These are phyloP conservation scores for Listronotus oregonensis DNA, from an alignment of 1,140 invertebrate genomes.

Conservation along the genomic window DNA sequence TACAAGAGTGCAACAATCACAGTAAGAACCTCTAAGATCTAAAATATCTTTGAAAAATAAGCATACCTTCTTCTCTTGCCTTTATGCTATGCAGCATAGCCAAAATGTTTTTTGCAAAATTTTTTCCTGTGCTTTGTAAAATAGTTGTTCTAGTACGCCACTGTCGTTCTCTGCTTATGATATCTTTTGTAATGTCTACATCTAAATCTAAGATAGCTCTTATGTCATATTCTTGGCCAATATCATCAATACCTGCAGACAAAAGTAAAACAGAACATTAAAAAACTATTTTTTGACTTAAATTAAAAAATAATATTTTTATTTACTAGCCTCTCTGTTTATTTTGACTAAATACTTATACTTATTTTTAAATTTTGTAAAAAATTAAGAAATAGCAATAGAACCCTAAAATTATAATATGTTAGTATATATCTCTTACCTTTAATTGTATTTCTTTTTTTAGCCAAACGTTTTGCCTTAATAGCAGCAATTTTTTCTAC, in stretches of 20 bases:
- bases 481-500: constrained; percentile 98
- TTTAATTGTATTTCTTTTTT: constrained; percentile 95
- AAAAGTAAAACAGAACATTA: background rate
- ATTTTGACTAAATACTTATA: too few species aligned
- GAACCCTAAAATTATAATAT: too few species aligned
- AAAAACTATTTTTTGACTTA: too few species aligned
- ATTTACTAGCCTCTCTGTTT: too few species aligned
- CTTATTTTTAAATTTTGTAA: too few species aligned
- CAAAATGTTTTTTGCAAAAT: constrained; percentile 93
- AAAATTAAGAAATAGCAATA: too few species aligned
- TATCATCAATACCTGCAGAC: constrained; percentile 75
- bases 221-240: constrained; percentile 80
- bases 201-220: constrained; percentile 92
- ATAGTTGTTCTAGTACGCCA: constrained; percentile 96
- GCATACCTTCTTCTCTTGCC: constrained; percentile 81
- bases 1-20: background rate
- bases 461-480: constrained; percentile 95
- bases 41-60: too few species aligned
- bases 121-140: constrained; percentile 92
- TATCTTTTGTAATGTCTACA: constrained; percentile 94
- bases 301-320: too few species aligned
- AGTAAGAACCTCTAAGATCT: background rate
- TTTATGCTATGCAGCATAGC: constrained; percentile 91
- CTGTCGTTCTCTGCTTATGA: constrained; percentile 90
- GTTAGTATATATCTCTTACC: constrained; percentile 54